phyloP scores from a whole-genome alignment of 2,113 vertebrate species.

The Sinocyclocheilus anophthalmus region DNA sequence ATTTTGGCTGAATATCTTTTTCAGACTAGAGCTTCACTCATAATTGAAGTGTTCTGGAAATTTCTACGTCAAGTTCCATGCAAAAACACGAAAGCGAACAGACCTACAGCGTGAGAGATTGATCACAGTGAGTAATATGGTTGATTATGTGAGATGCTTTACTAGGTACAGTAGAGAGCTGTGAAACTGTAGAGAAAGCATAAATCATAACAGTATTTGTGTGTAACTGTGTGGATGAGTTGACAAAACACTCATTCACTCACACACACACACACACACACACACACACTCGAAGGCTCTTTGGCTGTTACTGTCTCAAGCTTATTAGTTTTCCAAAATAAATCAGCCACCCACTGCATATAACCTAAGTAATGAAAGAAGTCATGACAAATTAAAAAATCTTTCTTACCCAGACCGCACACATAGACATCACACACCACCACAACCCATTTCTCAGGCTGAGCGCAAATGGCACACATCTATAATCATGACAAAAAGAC shows the following conservation, averaged over 20 bases:
- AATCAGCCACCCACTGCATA: constrained; percentile 70
- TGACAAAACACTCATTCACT: neutral
- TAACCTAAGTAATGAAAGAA: constrained; percentile 77
- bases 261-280: neutral
- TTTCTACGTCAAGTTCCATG: constrained; percentile 2
- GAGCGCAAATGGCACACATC: constrained; percentile 67
- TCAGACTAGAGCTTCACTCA: neutral
- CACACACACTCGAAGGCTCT: constrained; percentile 4
- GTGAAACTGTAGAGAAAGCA: neutral
- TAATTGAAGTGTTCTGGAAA: constrained; percentile 6
- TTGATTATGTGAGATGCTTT: constrained; percentile 35
- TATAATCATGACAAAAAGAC: constrained; percentile 63
- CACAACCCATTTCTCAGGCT: constrained; percentile 64
- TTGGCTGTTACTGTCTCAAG: constrained; percentile 45
- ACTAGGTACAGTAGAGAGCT: constrained; percentile 24
- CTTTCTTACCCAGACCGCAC: constrained; percentile 40
- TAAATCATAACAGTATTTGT: neutral
- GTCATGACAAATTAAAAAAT: constrained; percentile 53
- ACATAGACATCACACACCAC: constrained; percentile 48
- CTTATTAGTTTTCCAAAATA: constrained; percentile 57
- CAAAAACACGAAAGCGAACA: constrained; percentile 30
- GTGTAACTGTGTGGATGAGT: neutral
- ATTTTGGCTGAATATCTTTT: neutral
- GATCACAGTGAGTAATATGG: constrained; percentile 23
- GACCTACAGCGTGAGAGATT: constrained; percentile 25